Conservation (phyloP, 1,140 invertebrate species). For the Wiebesia pumilae region DNA sequence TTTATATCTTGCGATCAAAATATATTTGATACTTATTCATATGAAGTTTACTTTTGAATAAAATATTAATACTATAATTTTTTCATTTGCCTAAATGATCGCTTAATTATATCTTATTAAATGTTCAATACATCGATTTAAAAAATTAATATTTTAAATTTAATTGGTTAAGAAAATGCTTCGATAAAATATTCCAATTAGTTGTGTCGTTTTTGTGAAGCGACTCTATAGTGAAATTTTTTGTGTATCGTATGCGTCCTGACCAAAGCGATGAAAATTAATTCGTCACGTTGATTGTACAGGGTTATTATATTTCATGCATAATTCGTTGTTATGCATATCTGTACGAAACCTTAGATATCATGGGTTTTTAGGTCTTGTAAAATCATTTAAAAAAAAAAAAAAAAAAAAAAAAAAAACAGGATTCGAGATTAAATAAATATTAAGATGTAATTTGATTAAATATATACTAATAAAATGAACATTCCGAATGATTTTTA, state of each 20-base stretch:
- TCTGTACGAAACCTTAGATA: background rate
- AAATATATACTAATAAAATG: background rate
- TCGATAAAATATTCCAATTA: constrained; percentile 40
- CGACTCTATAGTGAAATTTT: constrained; percentile 21
- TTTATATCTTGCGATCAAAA: background rate
- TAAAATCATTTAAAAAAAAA: constrained; percentile 31
- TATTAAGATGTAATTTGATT: constrained; percentile 17
- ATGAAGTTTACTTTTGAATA: background rate
- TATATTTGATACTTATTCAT: background rate
- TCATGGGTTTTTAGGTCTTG: constrained; percentile 32
- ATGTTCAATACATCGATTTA: no score
- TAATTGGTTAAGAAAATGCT: background rate
- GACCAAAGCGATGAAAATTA: constrained; percentile 41
- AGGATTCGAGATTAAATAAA: constrained; percentile 5
- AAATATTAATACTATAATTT: background rate
- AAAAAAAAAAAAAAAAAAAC: background rate
- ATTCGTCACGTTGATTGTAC: constrained; percentile 27
- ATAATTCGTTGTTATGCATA: constrained; percentile 13
- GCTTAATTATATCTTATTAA: no score
- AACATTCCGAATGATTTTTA: constrained; percentile 30
- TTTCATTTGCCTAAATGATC: background rate
- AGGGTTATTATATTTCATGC: constrained; percentile 8
- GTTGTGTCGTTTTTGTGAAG: background rate
- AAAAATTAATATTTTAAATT: background rate
- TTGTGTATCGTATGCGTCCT: constrained; percentile 6